A percentile compares a stretch with the other conserved stretches of the same genome.
phyloP scores from a whole-genome alignment of 2,113 vertebrate species.

The Indicator indicator region DNA sequence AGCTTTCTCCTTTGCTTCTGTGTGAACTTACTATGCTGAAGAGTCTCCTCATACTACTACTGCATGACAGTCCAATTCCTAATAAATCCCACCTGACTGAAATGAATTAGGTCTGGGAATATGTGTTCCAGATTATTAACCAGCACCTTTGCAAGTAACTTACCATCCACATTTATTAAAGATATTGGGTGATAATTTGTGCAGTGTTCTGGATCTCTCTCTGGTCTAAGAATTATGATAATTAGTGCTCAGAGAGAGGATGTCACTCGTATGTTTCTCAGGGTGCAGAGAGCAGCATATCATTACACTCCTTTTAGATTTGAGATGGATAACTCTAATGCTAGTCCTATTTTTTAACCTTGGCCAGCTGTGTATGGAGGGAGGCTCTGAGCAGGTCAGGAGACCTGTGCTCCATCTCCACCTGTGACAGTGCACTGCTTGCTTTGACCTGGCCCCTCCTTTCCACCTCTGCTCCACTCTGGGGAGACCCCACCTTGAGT shows the following conservation, averaged over 20 bases:
- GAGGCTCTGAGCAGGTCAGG: neutral
- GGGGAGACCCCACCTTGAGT: too few relatives aligned
- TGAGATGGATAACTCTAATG: slow-evolving; percentile 43
- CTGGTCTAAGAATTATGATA: slow-evolving; percentile 69
- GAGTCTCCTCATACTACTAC: slow-evolving; percentile 56
- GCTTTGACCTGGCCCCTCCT: neutral
- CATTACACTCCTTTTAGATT: slow-evolving; percentile 66
- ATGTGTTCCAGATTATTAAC: slow-evolving; percentile 76
- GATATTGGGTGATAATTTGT: slow-evolving; percentile 76
- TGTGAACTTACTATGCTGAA: slow-evolving; percentile 52
- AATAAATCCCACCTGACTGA: slow-evolving; percentile 75
- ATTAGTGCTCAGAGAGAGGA: slow-evolving; percentile 60
- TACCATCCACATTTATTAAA: slow-evolving; percentile 75
- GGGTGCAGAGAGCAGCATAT: slow-evolving; percentile 46
- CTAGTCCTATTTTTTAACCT: slow-evolving; percentile 53
- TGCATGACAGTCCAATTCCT: slow-evolving; percentile 64
- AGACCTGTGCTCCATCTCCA: neutral
- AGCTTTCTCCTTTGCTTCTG: slow-evolving; percentile 34
- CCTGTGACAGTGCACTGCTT: neutral
- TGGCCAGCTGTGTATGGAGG: neutral
- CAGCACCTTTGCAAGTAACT: slow-evolving; percentile 75
- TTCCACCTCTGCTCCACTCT: neutral
- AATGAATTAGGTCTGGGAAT: slow-evolving; percentile 75
- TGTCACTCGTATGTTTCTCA: slow-evolving; percentile 49
- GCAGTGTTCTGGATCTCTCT: slow-evolving; percentile 68